These are phyloP conservation scores for Teleogryllus occipitalis DNA, from an alignment of 1,140 invertebrate species.

Conservation along the genomic window DNA sequence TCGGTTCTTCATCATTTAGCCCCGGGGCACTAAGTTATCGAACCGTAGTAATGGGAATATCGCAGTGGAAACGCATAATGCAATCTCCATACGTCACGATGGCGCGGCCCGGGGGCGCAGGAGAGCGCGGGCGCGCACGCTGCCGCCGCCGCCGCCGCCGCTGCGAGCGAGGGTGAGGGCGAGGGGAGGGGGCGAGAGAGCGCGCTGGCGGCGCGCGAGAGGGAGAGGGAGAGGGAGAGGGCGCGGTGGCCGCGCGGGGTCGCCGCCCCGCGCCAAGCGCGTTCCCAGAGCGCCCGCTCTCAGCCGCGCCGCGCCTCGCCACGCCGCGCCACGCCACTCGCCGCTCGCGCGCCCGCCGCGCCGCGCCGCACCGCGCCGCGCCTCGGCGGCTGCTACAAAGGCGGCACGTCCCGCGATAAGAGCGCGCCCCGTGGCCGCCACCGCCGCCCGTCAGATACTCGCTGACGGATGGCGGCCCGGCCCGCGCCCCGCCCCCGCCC, in stretches of 20 bases:
- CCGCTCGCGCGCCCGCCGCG: too few relatives aligned
- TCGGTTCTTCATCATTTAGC: conserved; percentile 4
- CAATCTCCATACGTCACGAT: conserved; percentile 3
- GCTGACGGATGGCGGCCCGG: background rate
- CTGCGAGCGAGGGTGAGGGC: too few relatives aligned
- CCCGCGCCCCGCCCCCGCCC: too few relatives aligned
- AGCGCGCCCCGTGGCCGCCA: too few relatives aligned
- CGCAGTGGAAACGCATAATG: background rate
- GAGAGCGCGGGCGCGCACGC: background rate
- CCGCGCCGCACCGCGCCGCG: too few relatives aligned
- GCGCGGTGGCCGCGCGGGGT: too few relatives aligned
- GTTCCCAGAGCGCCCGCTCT: background rate
- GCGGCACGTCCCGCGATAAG: background rate
- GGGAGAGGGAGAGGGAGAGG: background rate
- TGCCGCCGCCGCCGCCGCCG: too few relatives aligned
- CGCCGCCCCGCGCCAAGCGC: too few relatives aligned
- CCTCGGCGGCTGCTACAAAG: background rate
- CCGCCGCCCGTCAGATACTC: background rate
- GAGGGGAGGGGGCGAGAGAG: too few relatives aligned
- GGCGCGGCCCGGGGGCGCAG: too few relatives aligned
- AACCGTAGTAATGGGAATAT: conserved; percentile 4
- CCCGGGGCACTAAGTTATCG: conserved; percentile 1
- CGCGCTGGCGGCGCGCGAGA: too few relatives aligned
- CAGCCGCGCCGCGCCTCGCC: too few relatives aligned
- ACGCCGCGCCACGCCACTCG: background rate